These are phyloP conservation scores for Amblyjoppa fuscipennis DNA, from an alignment of 2,888 invertebrate species.

Conservation along the genomic window DNA sequence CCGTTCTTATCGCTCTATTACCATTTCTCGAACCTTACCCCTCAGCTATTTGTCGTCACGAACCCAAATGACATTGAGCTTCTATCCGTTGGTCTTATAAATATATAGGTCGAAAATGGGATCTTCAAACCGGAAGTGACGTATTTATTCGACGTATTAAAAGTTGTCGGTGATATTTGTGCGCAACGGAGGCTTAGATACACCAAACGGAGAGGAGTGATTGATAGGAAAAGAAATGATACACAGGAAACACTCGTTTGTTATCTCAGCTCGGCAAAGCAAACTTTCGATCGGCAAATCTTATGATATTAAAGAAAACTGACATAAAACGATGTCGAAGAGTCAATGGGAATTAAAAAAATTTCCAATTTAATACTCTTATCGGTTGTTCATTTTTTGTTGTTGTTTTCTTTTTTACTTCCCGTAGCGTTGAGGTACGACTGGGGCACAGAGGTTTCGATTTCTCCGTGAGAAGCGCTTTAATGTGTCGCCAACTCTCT, in stretches of 20 bases:
- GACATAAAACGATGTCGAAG: not conserved
- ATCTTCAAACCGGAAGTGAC: too few species aligned
- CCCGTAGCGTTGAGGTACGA: not conserved
- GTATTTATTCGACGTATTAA: too few species aligned
- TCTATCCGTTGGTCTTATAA: not conserved
- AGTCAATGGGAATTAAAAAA: not conserved
- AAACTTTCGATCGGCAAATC: not conserved
- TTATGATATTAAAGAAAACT: not conserved
- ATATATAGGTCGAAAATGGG: too few species aligned
- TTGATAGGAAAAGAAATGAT: not conserved
- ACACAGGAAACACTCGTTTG: not conserved
- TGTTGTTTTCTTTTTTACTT: not conserved
- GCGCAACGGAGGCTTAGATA: not conserved
- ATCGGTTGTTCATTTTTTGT: not conserved
- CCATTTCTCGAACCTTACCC: too few species aligned
- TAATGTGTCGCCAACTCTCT: constrained; percentile 26
- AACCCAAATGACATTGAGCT: constrained; percentile 7
- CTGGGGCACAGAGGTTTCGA: not conserved
- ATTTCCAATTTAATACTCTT: constrained; percentile 22
- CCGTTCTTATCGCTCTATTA: not conserved
- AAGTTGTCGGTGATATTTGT: too few species aligned
- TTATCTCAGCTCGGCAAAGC: not conserved
- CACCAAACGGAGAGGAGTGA: not conserved
- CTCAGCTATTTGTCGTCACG: not conserved
- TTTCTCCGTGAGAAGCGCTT: constrained; percentile 34